Evolutionary conservation across 1,140 invertebrate species (phyloP), one percentile per base, ranked within the genome.

Genomic region (Apis florea): DNA sequence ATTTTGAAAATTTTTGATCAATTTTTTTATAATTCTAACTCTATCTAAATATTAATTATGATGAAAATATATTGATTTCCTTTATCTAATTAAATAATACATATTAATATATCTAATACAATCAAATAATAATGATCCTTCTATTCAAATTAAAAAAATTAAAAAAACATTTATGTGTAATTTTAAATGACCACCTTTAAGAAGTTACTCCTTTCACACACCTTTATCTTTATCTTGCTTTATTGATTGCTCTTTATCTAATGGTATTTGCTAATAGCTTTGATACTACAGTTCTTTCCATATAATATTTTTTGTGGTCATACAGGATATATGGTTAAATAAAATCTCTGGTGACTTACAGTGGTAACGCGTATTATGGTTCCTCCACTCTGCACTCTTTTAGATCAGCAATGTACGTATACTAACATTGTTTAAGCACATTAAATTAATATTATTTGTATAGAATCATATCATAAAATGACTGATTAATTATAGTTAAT

Each of bases 341-440:
- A 87, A 91, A 85, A 71, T 90, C 63, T 91, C 68, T 90, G 68
- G 89, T 91, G 89, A 85, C 86, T 93, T 92, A 72, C 90, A 92
- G 91, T 92, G 90, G 89, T 91, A 89, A 89, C 90, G 85, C 90
- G 76, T 90, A 85, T 91, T 88, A 84, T 87, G 89, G 87, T 92
- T 90, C 90, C 90, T 89, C 90, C 91, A 86, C 83, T 92, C 83
- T 90, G 87, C 91, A 91, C 91, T 89, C 82, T 91, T 85, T 91
- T 91, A 90, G 90, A 92, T 87, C 90, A 88, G 71, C 88, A 89
- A 87, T 87, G 90, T 92, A 92, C 87, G 90, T 91, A 92, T 92
- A 89, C 85, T 89, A 88, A 90, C 83, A 79, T 54, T 76, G 24
- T 85, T 66, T 49, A 82, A 79, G 47, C 59, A 82, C 80, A 86